phyloP scores from a whole-genome alignment of 2,797 vertebrate genomes.

The Ceryle rudis region DNA sequence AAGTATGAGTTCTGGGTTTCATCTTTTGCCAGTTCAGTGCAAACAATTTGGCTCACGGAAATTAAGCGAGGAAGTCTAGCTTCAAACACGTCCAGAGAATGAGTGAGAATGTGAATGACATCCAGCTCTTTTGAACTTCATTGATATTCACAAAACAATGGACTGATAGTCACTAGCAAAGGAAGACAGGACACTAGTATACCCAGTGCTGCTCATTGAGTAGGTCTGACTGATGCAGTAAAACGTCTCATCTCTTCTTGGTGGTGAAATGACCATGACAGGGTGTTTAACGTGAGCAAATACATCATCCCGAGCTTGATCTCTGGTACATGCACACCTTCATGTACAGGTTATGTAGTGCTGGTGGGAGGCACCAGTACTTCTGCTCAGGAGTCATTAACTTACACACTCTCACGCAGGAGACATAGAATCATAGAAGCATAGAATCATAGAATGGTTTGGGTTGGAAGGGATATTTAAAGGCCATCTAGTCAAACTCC shows the following conservation, averaged over 20 bases:
- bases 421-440: neutral
- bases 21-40: conserved; percentile 52
- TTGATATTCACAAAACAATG: neutral
- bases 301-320: no score
- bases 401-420: neutral
- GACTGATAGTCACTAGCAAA: neutral
- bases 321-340: neutral
- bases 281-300: no score
- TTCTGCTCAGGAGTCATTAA: neutral
- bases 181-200: neutral
- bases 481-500: neutral
- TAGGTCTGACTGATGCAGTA: neutral
- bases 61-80: conserved; percentile 2
- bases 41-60: conserved; percentile 37
- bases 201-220: neutral
- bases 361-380: neutral
- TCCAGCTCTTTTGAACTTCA: conserved; percentile 9
- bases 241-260: neutral
- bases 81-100: neutral
- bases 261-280: neutral
- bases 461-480: neutral
- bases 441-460: neutral
- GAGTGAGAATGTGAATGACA: conserved; percentile 10
- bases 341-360: neutral
- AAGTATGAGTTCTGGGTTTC: conserved; percentile 23